Evolutionary conservation across 2,797 vertebrate species (phyloP).

Genomic region (Coregonus suidteri): DNA sequence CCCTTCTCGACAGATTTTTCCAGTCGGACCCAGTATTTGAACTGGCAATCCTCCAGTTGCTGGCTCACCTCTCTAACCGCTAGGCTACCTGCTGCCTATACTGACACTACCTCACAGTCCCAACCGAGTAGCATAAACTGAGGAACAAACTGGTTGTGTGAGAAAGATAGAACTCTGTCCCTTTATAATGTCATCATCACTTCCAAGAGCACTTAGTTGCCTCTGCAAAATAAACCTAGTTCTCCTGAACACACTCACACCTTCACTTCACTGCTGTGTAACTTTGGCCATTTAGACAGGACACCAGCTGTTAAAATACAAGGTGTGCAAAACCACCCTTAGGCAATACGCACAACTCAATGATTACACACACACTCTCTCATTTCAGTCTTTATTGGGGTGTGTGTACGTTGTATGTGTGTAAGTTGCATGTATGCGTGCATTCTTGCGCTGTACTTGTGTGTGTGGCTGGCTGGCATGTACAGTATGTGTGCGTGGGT

Average conservation of each 20-base stretch:
- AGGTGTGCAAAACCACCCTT: conserved; percentile 55
- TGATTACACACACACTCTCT: conserved; percentile 59
- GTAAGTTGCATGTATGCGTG: neutral
- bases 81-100: no score
- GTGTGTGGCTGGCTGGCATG: neutral
- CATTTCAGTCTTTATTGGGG: conserved; percentile 47
- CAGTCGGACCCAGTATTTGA: no score
- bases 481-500: no score
- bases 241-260: conserved; percentile 20
- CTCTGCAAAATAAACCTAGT: conserved; percentile 26
- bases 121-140: neutral
- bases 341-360: conserved; percentile 54
- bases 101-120: no score
- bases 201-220: conserved; percentile 23
- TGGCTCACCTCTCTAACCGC: no score
- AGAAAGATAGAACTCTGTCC: neutral
- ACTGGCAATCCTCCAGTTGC: no score
- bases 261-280: conserved; percentile 31
- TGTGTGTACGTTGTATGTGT: conserved; percentile 7
- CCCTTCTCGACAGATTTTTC: no score
- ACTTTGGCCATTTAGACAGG: conserved; percentile 28
- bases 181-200: conserved; percentile 32
- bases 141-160: conserved; percentile 12
- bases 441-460: no score
- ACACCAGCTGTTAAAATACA: conserved; percentile 40